phyloP scores from a whole-genome alignment of 2,113 vertebrate genomes.

The Pteropus alecto region DNA sequence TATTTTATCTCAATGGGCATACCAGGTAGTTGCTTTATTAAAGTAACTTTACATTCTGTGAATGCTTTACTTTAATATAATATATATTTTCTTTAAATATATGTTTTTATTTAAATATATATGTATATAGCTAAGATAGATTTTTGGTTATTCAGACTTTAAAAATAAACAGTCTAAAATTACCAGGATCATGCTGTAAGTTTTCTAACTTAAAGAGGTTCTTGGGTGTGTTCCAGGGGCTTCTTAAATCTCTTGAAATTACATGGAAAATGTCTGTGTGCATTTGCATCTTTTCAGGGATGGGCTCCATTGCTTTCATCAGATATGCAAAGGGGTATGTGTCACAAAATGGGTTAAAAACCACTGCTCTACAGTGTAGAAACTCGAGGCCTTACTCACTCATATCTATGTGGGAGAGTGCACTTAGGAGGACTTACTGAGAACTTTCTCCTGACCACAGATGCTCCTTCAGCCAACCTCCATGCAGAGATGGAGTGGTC shows the following conservation, averaged over 20 bases:
- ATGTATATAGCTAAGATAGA: not conserved
- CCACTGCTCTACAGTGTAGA: not conserved
- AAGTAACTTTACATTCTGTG: conserved; percentile 14
- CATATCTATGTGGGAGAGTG: not conserved
- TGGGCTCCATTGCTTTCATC: not conserved
- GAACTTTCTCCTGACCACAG: not conserved
- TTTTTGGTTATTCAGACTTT: not conserved
- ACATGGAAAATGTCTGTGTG: not conserved
- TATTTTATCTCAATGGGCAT: not conserved
- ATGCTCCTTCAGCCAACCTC: not conserved
- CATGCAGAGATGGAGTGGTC: not conserved
- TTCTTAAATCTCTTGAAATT: not conserved
- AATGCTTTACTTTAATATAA: not conserved
- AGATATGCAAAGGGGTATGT: not conserved
- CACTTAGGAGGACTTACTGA: not conserved
- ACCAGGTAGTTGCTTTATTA: not conserved
- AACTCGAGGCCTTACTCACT: not conserved
- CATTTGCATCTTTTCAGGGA: not conserved
- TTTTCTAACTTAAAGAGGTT: not conserved
- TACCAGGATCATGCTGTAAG: not conserved
- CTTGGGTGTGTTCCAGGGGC: not conserved
- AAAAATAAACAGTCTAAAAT: not conserved
- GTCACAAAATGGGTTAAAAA: not conserved
- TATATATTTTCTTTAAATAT: not conserved
- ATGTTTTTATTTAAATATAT: too few species aligned